Percentiles rank a stretch among this genome's conserved stretches.
phyloP scores from a whole-genome alignment of 1,140 invertebrate species.

The Gonioctena quinquepunctata region DNA sequence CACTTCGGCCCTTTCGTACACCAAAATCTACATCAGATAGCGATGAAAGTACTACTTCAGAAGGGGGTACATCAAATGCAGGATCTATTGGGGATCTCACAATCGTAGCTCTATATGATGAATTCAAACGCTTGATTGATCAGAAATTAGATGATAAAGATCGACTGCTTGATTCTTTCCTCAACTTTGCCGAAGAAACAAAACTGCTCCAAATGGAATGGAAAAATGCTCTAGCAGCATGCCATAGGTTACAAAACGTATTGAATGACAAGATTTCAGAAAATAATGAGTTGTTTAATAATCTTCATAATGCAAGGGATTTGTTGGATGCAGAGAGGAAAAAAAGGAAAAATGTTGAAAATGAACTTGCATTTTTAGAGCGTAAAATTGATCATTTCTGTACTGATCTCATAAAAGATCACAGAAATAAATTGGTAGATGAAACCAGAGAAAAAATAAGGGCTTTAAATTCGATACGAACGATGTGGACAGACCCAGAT shows the following conservation, averaged over 20 bases:
- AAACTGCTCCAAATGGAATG: conserved; percentile 32
- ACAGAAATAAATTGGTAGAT: conserved; percentile 68
- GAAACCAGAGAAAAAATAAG: conserved; percentile 81
- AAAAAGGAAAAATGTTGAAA: conserved; percentile 64
- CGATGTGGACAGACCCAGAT: conserved; percentile 10
- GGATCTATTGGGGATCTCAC: conserved; percentile 38
- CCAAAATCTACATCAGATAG: conserved; percentile 35
- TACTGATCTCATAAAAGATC: conserved; percentile 73
- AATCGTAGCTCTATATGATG: conserved; percentile 49
- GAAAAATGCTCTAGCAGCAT: conserved; percentile 35
- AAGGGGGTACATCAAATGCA: conserved; percentile 12
- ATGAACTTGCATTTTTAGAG: conserved; percentile 68
- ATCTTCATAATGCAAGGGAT: conserved; percentile 75
- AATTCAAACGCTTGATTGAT: conserved; percentile 37
- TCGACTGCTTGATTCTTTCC: conserved; percentile 35
- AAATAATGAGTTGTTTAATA: conserved; percentile 67
- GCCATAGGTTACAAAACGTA: conserved; percentile 33
- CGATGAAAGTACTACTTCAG: conserved; percentile 39
- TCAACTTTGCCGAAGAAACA: conserved; percentile 38
- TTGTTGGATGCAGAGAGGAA: conserved; percentile 78
- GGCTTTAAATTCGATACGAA: conserved; percentile 62
- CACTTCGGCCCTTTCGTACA: conserved; percentile 21
- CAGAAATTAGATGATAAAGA: conserved; percentile 25
- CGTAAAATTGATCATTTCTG: conserved; percentile 73
- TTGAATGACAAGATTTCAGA: conserved; percentile 42